These are phyloP conservation scores for Caenorhabditis elegans DNA, from an alignment of 1,140 invertebrate species.

Conservation along the genomic window DNA sequence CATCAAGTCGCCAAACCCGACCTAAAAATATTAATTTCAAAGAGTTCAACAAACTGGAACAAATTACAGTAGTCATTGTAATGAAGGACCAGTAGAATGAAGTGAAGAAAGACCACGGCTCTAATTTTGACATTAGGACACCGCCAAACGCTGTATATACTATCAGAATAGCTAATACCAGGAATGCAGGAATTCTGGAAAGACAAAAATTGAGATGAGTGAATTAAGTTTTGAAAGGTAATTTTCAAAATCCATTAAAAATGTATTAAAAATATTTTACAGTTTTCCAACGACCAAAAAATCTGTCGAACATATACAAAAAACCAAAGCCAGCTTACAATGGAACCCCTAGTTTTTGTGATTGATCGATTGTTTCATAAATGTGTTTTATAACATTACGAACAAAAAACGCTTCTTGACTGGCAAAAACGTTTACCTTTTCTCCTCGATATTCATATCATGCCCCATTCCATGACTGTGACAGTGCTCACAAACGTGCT, in stretches of 20 bases:
- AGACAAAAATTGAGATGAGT: background rate
- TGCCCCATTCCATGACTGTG: constrained; percentile 55
- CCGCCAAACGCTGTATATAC: constrained; percentile 64
- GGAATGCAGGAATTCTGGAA: constrained; percentile 61
- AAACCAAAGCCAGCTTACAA: too few relatives aligned
- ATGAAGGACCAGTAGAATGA: constrained; percentile 67
- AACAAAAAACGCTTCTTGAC: too few relatives aligned
- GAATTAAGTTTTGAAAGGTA: too few relatives aligned
- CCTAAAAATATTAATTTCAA: constrained; percentile 47
- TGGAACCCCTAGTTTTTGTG: too few relatives aligned
- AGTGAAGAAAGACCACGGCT: constrained; percentile 66
- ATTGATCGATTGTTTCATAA: too few relatives aligned
- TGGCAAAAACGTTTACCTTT: constrained; percentile 38
- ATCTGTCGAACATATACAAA: too few relatives aligned
- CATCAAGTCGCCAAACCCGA: constrained; percentile 66
- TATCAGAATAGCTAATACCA: constrained; percentile 63
- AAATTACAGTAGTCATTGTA: constrained; percentile 63
- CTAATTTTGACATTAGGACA: constrained; percentile 64
- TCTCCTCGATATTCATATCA: constrained; percentile 61
- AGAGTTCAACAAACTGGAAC: too few relatives aligned
- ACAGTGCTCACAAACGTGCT: constrained; percentile 61
- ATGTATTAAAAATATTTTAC: too few relatives aligned
- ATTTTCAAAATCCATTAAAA: too few relatives aligned
- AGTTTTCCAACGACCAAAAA: too few relatives aligned
- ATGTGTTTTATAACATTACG: too few relatives aligned